Evolutionary conservation across 2,888 invertebrate genomes (phyloP).

Genomic region (Oscheius myriophilus): DNA sequence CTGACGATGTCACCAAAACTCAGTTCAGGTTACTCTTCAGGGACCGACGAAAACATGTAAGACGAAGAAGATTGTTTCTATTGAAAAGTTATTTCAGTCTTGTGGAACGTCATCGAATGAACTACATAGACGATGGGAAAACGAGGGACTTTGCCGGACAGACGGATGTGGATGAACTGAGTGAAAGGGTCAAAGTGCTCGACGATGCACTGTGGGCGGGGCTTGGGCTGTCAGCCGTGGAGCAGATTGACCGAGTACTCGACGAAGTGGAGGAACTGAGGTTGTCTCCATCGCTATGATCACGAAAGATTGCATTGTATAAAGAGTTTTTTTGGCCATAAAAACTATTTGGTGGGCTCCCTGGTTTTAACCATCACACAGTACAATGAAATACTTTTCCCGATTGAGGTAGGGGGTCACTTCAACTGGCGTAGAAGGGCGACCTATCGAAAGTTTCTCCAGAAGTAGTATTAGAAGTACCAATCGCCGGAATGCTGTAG

Average conservation of each 20-base stretch:
- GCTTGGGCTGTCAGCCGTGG: conserved; percentile 56
- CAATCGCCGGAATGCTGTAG: too few species aligned
- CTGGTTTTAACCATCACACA: too few species aligned
- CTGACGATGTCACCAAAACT: conserved; percentile 28
- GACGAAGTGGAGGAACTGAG: conserved; percentile 38
- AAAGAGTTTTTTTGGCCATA: too few species aligned
- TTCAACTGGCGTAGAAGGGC: too few species aligned
- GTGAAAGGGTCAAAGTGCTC: conserved; percentile 38
- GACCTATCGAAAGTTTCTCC: too few species aligned
- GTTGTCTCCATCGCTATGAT: conserved; percentile 15
- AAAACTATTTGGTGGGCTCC: too few species aligned
- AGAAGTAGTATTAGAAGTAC: too few species aligned
- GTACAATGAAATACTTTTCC: too few species aligned
- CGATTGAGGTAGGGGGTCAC: too few species aligned
- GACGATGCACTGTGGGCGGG: conserved; percentile 58
- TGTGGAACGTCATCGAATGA: conserved; percentile 44
- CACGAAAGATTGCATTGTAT: neutral
- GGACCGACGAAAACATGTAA: conserved; percentile 30
- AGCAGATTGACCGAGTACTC: conserved; percentile 59
- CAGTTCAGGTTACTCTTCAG: conserved; percentile 41
- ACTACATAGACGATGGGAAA: conserved; percentile 46
- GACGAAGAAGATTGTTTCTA: neutral
- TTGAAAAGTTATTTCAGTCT: conserved; percentile 32
- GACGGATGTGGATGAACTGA: conserved; percentile 36
- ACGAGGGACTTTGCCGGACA: conserved; percentile 44